Percentiles rank a stretch among this genome's conserved stretches.
phyloP scores from a whole-genome alignment of 2,113 vertebrate species.

The Perca schrenkii region DNA sequence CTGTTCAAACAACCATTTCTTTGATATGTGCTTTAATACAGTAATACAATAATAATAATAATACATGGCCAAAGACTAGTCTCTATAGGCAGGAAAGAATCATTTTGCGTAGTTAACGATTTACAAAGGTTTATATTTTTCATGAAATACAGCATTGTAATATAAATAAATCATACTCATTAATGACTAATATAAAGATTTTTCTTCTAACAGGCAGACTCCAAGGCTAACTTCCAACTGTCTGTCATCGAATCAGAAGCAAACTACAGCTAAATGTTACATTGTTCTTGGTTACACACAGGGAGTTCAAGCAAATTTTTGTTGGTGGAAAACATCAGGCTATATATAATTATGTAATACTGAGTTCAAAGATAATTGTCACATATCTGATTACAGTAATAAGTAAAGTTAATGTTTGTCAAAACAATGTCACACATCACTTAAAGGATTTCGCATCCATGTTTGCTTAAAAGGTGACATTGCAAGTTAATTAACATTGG shows the following conservation, averaged over 20 bases:
- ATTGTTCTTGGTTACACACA: neutral
- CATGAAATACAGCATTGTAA: neutral
- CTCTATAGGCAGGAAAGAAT: neutral
- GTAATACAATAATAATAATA: too few relatives aligned
- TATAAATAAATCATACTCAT: constrained; percentile 1
- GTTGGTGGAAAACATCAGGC: neutral
- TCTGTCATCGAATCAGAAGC: neutral
- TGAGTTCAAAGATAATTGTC: neutral
- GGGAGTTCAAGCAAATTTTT: neutral
- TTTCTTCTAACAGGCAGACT: neutral
- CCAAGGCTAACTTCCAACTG: neutral
- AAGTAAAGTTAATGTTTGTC: neutral
- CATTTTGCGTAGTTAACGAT: neutral
- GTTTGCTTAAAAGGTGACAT: neutral
- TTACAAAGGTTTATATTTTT: constrained; percentile 2
- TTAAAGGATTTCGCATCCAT: neutral
- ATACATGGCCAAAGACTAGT: too few relatives aligned
- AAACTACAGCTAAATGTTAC: neutral
- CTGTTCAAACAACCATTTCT: neutral
- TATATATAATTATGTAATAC: neutral
- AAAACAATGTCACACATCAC: neutral
- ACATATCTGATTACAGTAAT: neutral
- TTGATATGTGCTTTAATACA: constrained; percentile 6
- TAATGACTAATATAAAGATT: neutral
- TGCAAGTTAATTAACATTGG: neutral